phyloP scores from a whole-genome alignment of 2,797 vertebrate species.

The Poeciliopsis presidionis region DNA sequence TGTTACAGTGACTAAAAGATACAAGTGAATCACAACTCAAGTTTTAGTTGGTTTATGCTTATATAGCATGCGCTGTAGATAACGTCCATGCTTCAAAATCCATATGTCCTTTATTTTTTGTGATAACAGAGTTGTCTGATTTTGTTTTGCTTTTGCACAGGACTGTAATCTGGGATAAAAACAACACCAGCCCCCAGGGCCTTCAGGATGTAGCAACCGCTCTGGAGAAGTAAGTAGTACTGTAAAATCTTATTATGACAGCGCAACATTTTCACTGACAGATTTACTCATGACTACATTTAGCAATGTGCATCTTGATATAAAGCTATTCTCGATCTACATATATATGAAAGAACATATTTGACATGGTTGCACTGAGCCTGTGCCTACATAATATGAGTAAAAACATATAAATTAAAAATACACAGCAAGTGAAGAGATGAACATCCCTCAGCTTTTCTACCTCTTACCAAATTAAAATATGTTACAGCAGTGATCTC shows the following conservation, averaged over 20 bases:
- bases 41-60: background rate
- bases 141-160: constrained; percentile 71
- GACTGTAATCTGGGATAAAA: constrained; percentile 97
- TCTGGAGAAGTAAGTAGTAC: constrained; percentile 91
- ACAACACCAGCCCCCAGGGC: constrained; percentile 94
- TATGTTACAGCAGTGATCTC: constrained; percentile 8
- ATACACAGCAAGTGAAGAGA: background rate
- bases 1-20: background rate
- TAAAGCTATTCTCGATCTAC: too few species aligned
- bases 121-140: background rate
- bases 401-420: background rate
- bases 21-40: background rate
- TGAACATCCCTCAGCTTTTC: background rate
- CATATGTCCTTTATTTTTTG: background rate
- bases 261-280: background rate
- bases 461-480: background rate
- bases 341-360: background rate
- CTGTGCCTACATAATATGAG: background rate
- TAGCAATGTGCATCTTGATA: background rate
- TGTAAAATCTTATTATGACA: background rate
- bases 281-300: background rate
- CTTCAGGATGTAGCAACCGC: constrained; percentile 97
- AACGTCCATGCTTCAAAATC: background rate
- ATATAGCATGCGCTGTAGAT: background rate
- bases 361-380: background rate